Conservation (phyloP, 1,140 invertebrate genomes). For the Triops cancriformis region DNA sequence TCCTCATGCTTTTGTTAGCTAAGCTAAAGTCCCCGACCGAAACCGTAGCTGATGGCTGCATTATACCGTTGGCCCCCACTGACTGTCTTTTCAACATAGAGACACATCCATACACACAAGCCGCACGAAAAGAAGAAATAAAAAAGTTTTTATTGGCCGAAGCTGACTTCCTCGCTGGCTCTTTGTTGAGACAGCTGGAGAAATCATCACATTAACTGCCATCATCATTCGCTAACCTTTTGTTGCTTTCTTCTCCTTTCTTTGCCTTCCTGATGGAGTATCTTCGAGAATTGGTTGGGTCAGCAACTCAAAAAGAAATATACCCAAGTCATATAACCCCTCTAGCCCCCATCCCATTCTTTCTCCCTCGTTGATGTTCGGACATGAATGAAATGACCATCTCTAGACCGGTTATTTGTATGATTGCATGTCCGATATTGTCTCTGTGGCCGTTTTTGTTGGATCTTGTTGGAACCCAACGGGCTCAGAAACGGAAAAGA, state of each 20-base stretch:
- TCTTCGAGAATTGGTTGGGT: background rate
- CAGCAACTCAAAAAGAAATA: background rate
- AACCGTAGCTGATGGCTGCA: constrained; percentile 8
- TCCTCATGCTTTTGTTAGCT: background rate
- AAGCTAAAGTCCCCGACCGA: background rate
- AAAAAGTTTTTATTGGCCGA: too few relatives aligned
- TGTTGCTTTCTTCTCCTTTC: background rate
- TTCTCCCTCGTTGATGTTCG: background rate
- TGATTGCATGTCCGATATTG: background rate
- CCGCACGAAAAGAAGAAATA: too few relatives aligned
- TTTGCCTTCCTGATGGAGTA: background rate
- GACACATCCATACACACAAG: background rate
- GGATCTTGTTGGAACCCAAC: too few relatives aligned
- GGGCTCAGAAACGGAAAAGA: too few relatives aligned
- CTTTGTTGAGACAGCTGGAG: background rate
- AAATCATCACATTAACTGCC: background rate
- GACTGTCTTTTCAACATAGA: background rate
- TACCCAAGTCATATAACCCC: background rate
- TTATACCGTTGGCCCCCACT: background rate
- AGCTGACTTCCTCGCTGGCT: too few relatives aligned
- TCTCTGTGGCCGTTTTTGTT: too few relatives aligned
- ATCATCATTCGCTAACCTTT: background rate
- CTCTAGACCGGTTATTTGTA: background rate
- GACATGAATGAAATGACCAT: background rate
- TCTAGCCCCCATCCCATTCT: background rate